Evolutionary conservation across 2,797 vertebrate genomes (phyloP).

Genomic region (Acrossocheilus wenchowensis): DNA sequence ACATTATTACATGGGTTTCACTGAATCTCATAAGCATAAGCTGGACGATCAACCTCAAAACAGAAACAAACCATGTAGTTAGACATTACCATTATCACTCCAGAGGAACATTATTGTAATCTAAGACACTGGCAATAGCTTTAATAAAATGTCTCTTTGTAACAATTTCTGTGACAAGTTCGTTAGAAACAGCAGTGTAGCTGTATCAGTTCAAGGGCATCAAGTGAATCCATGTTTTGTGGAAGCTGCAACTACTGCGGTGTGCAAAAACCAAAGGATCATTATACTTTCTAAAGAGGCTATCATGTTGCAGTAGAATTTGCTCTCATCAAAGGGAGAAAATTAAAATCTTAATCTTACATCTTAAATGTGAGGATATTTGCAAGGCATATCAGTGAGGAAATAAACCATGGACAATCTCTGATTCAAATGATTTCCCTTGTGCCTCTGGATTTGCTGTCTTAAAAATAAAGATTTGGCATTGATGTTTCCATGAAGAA

Average conservation of each 20-base stretch:
- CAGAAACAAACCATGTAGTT: neutral
- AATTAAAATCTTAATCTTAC: neutral
- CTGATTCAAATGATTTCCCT: conserved; percentile 39
- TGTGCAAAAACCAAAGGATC: neutral
- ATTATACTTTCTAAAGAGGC: neutral
- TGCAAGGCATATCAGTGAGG: neutral
- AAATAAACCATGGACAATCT: conserved; percentile 33
- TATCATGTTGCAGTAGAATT: neutral
- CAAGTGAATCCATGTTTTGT: neutral
- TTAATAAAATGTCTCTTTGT: neutral
- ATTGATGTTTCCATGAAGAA: neutral
- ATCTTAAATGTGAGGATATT: neutral
- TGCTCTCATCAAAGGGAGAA: neutral
- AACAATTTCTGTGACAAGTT: neutral
- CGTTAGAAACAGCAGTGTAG: neutral
- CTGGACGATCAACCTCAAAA: neutral
- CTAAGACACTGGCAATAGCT: neutral
- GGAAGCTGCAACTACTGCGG: neutral
- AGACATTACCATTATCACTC: neutral
- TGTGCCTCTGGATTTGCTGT: neutral
- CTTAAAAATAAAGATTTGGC: neutral
- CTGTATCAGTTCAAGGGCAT: neutral
- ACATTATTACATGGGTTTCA: neutral
- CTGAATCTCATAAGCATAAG: neutral
- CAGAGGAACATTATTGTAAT: neutral